These are phyloP conservation scores for Odocoileus hemionus DNA, from an alignment of 2,113 vertebrate species.

Conservation along the genomic window DNA sequence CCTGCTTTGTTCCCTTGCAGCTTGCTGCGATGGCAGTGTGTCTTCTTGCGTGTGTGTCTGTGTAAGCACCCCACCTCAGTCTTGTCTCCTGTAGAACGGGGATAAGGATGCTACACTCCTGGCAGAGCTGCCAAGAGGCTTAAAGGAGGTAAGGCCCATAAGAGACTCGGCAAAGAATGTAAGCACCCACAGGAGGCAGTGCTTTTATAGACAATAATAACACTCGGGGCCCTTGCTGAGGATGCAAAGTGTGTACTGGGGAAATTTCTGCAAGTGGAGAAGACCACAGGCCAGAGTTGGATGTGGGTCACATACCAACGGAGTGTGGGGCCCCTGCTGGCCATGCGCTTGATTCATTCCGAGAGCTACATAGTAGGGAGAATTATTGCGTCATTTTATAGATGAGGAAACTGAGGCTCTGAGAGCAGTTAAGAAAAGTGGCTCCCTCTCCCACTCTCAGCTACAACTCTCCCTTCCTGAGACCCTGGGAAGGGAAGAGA, in stretches of 20 bases:
- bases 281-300: neutral
- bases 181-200: rapidly evolving
- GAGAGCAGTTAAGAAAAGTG: neutral
- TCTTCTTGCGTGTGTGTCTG: rapidly evolving
- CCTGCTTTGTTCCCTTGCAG: neutral
- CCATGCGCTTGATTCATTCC: too few relatives aligned
- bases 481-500: neutral
- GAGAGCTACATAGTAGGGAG: neutral
- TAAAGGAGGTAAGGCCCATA: neutral
- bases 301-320: neutral
- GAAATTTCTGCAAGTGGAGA: neutral
- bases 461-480: neutral
- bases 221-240: too few relatives aligned
- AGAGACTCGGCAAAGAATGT: neutral
- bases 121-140: neutral
- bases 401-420: neutral
- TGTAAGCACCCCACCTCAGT: neutral
- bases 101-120: neutral
- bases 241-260: neutral
- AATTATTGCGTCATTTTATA: too few relatives aligned
- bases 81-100: neutral
- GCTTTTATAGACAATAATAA: rapidly evolving
- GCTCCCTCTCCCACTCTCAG: too few relatives aligned
- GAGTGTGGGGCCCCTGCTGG: neutral
- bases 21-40: rapidly evolving